Evolutionary conservation across 2,113 vertebrate genomes (phyloP), one percentile per base, ranked within the genome.

Genomic region (Bos taurus): DNA sequence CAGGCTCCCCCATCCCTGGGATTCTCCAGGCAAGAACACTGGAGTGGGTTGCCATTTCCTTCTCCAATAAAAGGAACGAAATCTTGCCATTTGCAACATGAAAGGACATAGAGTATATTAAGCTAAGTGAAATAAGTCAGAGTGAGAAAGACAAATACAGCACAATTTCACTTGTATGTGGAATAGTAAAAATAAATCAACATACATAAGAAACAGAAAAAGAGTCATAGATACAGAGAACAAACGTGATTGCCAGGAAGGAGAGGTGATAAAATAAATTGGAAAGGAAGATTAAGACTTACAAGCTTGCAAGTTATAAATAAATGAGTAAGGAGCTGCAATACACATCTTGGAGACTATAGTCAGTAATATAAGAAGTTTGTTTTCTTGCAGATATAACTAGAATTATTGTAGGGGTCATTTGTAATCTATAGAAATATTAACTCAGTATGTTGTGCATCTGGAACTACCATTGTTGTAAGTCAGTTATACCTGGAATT

Each of bases 201-300:
- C n/a, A 36, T 12, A 23, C 67, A 5, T 71, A 40, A 12, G n/a
- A 40, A 71, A 36, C 19, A 71, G 67, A 23, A 71, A 71, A 71
- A 71, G 64, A 36, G 17, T 23, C n/a, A n/a, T 17, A 23, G 67
- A 5, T 12, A 71, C 17, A 71, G n/a, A 71, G 19, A 21, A 71
- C n/a, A 71, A 6, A 12, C 1, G 0, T 71, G 67, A 23, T 40
- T 71, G n/a, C 10, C 1, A 3, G 67, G n/a, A 28, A 40, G 1
- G n/a, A 74, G 67, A 40, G n/a, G n/a, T 13, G 19, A 23, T 40
- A 12, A 36, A 71, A 36, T 12, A 74, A 74, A 74, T 12, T 21
- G n/a, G 36, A 74, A 40, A 74, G n/a, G 67, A 8, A 67, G 16
- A 19, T 36, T 5, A 67, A 67, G 16, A 36, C 33, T 67, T 36